A percentile compares a stretch with the other conserved stretches of the same genome.
These are phyloP conservation scores for Ips nitidus DNA, from an alignment of 1,140 invertebrate genomes.

Conservation along the genomic window DNA sequence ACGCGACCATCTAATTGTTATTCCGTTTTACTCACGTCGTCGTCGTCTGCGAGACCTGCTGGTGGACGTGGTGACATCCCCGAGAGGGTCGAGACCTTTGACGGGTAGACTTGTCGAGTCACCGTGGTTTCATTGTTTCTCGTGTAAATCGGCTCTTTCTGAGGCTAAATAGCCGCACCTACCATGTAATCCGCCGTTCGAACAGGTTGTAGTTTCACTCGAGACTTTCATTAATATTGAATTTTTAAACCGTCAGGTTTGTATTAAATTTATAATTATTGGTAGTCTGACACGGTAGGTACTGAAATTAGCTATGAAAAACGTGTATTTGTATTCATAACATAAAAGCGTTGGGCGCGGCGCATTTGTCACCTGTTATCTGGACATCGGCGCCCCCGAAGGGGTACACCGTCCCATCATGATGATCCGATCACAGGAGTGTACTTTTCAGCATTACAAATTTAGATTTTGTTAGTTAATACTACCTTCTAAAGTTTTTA, in stretches of 20 bases:
- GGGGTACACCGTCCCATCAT: constrained; percentile 34
- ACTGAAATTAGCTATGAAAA: constrained; percentile 34
- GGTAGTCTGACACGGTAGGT: too few relatives aligned
- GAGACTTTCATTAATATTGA: too few relatives aligned
- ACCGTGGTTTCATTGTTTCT: too few relatives aligned
- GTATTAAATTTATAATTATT: too few relatives aligned
- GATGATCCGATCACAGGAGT: constrained; percentile 8
- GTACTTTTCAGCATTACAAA: not conserved
- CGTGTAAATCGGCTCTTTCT: too few relatives aligned
- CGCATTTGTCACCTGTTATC: constrained; percentile 51
- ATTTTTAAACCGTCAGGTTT: too few relatives aligned
- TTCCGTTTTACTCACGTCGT: constrained; percentile 12
- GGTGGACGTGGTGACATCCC: constrained; percentile 12
- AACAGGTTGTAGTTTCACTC: too few relatives aligned
- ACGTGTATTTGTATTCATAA: constrained; percentile 50
- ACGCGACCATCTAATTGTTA: constrained; percentile 24
- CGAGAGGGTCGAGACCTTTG: not conserved
- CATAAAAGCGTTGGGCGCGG: constrained; percentile 49
- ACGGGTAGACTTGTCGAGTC: too few relatives aligned
- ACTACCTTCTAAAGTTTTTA: too few relatives aligned
- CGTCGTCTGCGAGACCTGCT: constrained; percentile 15
- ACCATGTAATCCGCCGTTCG: too few relatives aligned
- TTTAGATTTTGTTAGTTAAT: not conserved
- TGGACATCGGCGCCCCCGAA: constrained; percentile 47
- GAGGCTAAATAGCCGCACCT: too few relatives aligned